phyloP scores from a whole-genome alignment of 2,888 invertebrate species.

The Trypoxylon attenuatum region DNA sequence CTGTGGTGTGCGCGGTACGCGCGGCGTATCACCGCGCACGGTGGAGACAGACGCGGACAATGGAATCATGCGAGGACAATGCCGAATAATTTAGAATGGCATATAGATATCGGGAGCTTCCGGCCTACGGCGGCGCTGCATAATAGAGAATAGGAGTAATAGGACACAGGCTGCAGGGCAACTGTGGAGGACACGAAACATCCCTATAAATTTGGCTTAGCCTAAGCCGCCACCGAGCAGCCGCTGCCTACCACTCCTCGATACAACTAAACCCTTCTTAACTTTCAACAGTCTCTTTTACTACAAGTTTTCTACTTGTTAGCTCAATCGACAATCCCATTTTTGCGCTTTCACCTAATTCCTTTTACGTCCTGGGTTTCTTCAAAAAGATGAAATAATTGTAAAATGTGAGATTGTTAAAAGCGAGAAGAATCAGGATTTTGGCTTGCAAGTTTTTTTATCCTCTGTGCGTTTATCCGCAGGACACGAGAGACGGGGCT shows the following conservation, averaged over 20 bases:
- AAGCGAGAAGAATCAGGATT: too few species aligned
- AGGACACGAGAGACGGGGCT: background rate
- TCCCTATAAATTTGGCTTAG: constrained; percentile 70
- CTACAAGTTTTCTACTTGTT: too few species aligned
- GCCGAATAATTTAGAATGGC: constrained; percentile 73
- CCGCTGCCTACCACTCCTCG: background rate
- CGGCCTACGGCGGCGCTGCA: constrained; percentile 64
- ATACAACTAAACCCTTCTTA: constrained; percentile 13
- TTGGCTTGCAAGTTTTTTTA: too few species aligned
- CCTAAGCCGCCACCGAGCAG: constrained; percentile 19
- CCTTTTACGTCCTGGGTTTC: too few species aligned
- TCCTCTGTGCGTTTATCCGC: too few species aligned
- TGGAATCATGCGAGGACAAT: constrained; percentile 73
- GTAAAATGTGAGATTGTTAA: too few species aligned
- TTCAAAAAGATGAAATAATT: too few species aligned
- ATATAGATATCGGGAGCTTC: constrained; percentile 71
- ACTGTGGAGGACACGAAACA: constrained; percentile 73
- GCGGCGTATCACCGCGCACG: constrained; percentile 67
- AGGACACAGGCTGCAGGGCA: constrained; percentile 70
- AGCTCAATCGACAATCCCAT: too few species aligned
- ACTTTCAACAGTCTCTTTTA: too few species aligned
- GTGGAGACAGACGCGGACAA: constrained; percentile 73
- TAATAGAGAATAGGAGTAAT: constrained; percentile 73
- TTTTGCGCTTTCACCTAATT: too few species aligned
- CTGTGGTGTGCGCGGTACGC: constrained; percentile 39